Evolutionary conservation across 2,888 invertebrate genomes (phyloP), one percentile per base, ranked within the genome.

Genomic region (Lepidochrysops patricia): DNA sequence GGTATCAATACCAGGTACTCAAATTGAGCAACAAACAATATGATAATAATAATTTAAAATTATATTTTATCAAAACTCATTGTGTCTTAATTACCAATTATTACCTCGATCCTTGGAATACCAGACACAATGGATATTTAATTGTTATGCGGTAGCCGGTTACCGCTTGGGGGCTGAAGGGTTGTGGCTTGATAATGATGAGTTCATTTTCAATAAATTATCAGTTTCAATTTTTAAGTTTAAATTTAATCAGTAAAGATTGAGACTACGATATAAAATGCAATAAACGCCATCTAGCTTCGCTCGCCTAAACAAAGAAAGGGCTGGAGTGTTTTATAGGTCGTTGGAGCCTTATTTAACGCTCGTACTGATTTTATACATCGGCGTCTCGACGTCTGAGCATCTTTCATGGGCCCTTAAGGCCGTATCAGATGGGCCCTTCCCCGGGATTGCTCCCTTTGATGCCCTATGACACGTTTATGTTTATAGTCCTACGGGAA

Each of bases 281-380:
- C 27, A 32, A 29, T 19, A 32, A 32, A 54, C 54, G 13, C 54
- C 57, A 56, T 58, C 57, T 26, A 58, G 52, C n/a, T 27, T 9
- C 27, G 29, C n/a, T 12, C 27, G 74, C 72, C 77, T 79, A 82
- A 82, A 83, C 83, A 79, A 80, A 82, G 82, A 59, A 79, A 71
- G 62, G 72, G 67, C 67, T 67, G 66, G 77, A 75, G 75, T 80
- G 80, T 79, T 83, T 82, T 83, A 82, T 77, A 71, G 74, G 66
- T 72, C 80, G 74, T 82, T 78, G 72, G 76, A 77, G 80, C 77
- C 84, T 84, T 84, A 84, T 82, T 85, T 82, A 80, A 86, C 82
- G 80, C 74, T 72, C 77, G 79, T 84, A 82, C 80, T 78, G 84
- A 85, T 85, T 86, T 84, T 85, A 82, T 84, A 79, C 76, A 72